phyloP scores from a whole-genome alignment of 2,797 vertebrate species.

The Sebastes oblongus region DNA sequence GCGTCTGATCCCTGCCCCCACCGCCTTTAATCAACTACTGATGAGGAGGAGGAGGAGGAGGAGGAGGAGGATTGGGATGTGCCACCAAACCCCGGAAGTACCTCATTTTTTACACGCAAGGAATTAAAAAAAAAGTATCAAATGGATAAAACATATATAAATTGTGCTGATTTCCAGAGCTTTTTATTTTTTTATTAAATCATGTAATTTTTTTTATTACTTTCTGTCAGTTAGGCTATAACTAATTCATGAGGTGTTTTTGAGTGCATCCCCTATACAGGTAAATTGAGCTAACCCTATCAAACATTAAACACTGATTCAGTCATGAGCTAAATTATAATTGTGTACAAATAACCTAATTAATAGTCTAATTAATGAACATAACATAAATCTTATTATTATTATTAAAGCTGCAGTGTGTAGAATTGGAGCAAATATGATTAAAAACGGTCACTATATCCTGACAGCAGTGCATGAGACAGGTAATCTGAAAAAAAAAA shows the following conservation, averaged over 20 bases:
- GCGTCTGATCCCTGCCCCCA: constrained; percentile 75
- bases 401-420: no score
- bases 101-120: constrained; percentile 18
- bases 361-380: not conserved
- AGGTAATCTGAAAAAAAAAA: no score
- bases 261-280: constrained; percentile 42
- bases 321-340: not conserved
- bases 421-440: no score
- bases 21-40: constrained; percentile 73
- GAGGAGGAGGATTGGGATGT: constrained; percentile 60
- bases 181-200: not conserved
- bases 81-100: constrained; percentile 74
- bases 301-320: not conserved
- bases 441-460: no score
- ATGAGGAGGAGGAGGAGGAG: constrained; percentile 32
- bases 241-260: not conserved
- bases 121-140: not conserved
- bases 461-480: no score
- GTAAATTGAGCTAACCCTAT: constrained; percentile 53
- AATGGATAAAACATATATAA: not conserved
- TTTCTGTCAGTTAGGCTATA: not conserved
- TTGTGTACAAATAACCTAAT: no score
- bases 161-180: not conserved
- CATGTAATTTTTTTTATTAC: accelerated
- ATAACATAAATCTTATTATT: no score